phyloP scores from a whole-genome alignment of 2,888 invertebrate genomes.

The Polyommatus iphigenia region DNA sequence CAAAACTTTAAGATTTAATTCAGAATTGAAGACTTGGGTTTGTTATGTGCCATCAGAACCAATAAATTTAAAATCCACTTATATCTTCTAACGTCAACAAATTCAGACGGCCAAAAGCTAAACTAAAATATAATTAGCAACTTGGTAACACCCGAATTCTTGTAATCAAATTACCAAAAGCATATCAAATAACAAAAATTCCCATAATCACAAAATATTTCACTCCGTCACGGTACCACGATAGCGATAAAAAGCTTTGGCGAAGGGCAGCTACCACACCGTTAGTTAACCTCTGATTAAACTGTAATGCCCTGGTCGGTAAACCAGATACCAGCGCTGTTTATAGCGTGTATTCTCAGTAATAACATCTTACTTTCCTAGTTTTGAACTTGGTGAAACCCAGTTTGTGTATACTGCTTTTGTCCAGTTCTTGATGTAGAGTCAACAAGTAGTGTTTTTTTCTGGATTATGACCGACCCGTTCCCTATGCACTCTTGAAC shows the following conservation, averaged over 20 bases:
- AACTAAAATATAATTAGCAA: neutral
- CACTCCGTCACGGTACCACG: neutral
- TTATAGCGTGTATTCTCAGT: neutral
- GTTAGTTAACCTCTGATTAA: slow-evolving; percentile 13
- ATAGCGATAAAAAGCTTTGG: neutral
- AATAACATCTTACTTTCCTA: neutral
- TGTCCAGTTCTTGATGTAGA: neutral
- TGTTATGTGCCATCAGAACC: too few species aligned
- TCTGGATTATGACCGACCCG: too few species aligned
- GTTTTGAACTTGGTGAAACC: neutral
- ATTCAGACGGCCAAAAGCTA: too few species aligned
- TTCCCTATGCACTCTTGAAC: too few species aligned
- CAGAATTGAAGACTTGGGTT: too few species aligned
- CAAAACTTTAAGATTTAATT: too few species aligned
- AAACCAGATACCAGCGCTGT: neutral
- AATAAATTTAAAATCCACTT: too few species aligned
- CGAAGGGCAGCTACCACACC: slow-evolving; percentile 12
- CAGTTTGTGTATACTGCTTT: neutral
- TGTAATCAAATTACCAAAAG: neutral
- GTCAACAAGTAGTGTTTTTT: too few species aligned
- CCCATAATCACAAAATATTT: neutral
- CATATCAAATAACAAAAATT: neutral
- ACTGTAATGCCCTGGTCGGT: neutral
- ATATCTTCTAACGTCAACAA: too few species aligned
- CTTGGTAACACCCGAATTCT: neutral